Conservation (phyloP, 92 coral and sea anemone genomes). For the Phenganax subtilis region DNA sequence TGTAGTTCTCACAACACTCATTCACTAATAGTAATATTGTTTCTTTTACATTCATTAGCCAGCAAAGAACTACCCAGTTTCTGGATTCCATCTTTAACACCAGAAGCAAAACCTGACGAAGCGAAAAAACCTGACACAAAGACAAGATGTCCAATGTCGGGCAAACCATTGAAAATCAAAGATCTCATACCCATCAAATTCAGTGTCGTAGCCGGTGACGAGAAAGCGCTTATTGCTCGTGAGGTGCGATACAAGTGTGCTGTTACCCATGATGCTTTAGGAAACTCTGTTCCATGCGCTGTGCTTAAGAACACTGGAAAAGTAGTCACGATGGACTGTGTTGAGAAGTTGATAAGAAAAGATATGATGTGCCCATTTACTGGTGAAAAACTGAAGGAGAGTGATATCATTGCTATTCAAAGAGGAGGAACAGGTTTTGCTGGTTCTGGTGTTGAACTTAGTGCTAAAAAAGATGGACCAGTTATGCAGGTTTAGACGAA, state of each 20-base stretch:
- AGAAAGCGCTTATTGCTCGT: conserved; percentile 72
- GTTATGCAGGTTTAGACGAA: conserved; percentile 53
- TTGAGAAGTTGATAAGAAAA: conserved; percentile 82
- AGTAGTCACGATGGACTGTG: conserved; percentile 97
- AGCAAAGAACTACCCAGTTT: conserved; percentile 79
- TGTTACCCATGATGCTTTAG: conserved; percentile 86
- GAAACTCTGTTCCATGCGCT: conserved; percentile 93
- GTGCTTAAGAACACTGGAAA: conserved; percentile 85
- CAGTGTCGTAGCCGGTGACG: conserved; percentile 59
- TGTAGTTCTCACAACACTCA: no score
- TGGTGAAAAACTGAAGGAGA: conserved; percentile 66
- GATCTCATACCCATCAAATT: conserved; percentile 82
- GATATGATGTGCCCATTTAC: conserved; percentile 98
- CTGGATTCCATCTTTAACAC: conserved; percentile 96
- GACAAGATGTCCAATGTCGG: conserved; percentile 93
- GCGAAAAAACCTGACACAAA: conserved; percentile 87
- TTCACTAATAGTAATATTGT: neutral
- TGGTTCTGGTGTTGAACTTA: conserved; percentile 73
- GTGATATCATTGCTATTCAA: conserved; percentile 80
- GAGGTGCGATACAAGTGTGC: conserved; percentile 81
- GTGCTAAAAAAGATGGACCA: conserved; percentile 90
- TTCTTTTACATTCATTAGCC: conserved; percentile 13
- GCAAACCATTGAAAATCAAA: conserved; percentile 71
- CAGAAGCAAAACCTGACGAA: conserved; percentile 79
- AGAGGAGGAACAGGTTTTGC: conserved; percentile 99